These are phyloP conservation scores for Creontiades dilutus DNA, from an alignment of 2,888 invertebrate species.

Conservation along the genomic window DNA sequence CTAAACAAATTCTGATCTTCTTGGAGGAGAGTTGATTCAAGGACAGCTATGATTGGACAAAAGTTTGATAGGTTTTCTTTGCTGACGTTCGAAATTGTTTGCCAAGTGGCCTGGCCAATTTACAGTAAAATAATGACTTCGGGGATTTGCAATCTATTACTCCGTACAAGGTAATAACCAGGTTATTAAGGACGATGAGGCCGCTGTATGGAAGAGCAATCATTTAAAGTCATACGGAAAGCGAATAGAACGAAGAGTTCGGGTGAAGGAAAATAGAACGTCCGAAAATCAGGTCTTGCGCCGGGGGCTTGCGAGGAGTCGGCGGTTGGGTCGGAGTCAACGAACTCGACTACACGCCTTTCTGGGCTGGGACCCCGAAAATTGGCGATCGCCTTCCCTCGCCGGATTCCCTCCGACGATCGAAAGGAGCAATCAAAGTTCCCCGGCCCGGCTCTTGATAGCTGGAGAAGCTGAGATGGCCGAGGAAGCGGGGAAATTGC, in stretches of 20 bases:
- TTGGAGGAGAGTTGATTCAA: too few relatives aligned
- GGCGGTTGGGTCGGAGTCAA: conserved; percentile 26
- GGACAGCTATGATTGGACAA: too few relatives aligned
- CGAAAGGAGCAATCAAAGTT: neutral
- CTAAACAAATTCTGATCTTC: too few relatives aligned
- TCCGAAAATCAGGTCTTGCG: conserved; percentile 27
- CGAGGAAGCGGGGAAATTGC: too few relatives aligned
- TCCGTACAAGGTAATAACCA: too few relatives aligned
- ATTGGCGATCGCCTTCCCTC: conserved; percentile 43
- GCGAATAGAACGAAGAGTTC: too few relatives aligned
- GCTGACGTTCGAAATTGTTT: too few relatives aligned
- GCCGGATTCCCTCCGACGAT: neutral
- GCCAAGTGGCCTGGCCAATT: too few relatives aligned
- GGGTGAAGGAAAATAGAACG: neutral
- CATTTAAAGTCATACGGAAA: neutral
- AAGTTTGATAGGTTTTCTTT: too few relatives aligned
- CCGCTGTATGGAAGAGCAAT: neutral
- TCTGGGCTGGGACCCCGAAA: conserved; percentile 52
- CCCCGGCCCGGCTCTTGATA: neutral
- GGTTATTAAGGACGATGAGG: too few relatives aligned
- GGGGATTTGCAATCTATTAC: too few relatives aligned
- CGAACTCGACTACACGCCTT: conserved; percentile 54
- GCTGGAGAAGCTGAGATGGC: neutral
- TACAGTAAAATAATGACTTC: too few relatives aligned
- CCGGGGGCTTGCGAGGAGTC: neutral